Percentiles rank a stretch among this genome's conserved stretches.
phyloP scores from a whole-genome alignment of 2,113 vertebrate species.

The Elachura formosa region DNA sequence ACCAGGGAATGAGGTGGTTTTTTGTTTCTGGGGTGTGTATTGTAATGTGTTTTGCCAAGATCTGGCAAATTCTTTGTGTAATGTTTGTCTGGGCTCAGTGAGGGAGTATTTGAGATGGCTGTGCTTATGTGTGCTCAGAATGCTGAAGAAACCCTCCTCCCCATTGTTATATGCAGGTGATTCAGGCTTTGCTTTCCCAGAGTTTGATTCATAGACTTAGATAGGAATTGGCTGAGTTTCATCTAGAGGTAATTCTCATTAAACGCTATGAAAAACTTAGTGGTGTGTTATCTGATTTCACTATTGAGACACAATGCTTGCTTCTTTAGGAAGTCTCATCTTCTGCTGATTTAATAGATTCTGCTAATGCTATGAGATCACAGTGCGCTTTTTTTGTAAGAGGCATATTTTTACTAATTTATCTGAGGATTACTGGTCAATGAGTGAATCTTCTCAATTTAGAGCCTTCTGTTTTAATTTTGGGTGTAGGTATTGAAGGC shows the following conservation, averaged over 20 bases:
- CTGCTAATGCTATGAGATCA: neutral
- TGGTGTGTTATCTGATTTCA: neutral
- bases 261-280: neutral
- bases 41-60: neutral
- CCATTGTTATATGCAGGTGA: neutral
- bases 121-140: neutral
- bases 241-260: neutral
- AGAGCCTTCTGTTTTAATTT: neutral
- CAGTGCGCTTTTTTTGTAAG: neutral
- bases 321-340: neutral
- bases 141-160: neutral
- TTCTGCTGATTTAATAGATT: neutral
- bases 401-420: neutral
- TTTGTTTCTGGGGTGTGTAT: neutral
- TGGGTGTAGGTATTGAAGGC: neutral
- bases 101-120: neutral
- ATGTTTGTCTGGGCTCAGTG: neutral
- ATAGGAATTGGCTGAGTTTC: neutral
- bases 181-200: neutral
- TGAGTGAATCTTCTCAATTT: neutral
- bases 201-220: neutral
- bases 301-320: neutral
- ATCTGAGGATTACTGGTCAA: neutral
- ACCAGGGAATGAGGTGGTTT: neutral
- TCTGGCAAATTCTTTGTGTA: neutral